A percentile compares a stretch with the other conserved stretches of the same genome.
phyloP scores from a whole-genome alignment of 2,113 vertebrate genomes.

The Zosterops hypoxanthus region DNA sequence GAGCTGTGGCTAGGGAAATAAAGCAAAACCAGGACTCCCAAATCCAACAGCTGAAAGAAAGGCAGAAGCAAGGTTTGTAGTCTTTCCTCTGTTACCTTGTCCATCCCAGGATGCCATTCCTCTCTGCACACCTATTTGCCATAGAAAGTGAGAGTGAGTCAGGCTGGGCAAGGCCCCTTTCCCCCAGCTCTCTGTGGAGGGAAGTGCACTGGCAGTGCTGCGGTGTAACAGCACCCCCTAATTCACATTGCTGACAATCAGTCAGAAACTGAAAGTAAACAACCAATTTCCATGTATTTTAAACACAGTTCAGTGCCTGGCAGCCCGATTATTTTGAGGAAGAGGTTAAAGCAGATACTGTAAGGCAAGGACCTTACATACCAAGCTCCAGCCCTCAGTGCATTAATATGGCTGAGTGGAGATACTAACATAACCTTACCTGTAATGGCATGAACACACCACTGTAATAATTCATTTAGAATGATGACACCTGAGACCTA shows the following conservation, averaged over 20 bases:
- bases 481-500: constrained; percentile 86
- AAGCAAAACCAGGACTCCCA: not conserved
- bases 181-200: not conserved
- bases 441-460: constrained; percentile 78
- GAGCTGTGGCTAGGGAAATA: not conserved
- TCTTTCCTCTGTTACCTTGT: not conserved
- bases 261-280: not conserved
- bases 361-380: constrained; percentile 73
- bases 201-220: not conserved
- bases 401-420: constrained; percentile 76
- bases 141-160: accelerated
- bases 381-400: constrained; percentile 56
- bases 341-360: constrained; percentile 67
- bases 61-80: not conserved
- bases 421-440: constrained; percentile 79
- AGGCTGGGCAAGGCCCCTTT: not conserved
- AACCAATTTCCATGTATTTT: not conserved
- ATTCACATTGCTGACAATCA: not conserved
- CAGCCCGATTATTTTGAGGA: constrained; percentile 67
- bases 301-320: not conserved
- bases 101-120: not conserved
- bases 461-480: constrained; percentile 86
- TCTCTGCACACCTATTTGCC: not conserved
- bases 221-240: accelerated
- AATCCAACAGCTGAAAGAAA: not conserved